Evolutionary conservation across 2,888 invertebrate species (phyloP).

Genomic region (Urechis unicinctus): DNA sequence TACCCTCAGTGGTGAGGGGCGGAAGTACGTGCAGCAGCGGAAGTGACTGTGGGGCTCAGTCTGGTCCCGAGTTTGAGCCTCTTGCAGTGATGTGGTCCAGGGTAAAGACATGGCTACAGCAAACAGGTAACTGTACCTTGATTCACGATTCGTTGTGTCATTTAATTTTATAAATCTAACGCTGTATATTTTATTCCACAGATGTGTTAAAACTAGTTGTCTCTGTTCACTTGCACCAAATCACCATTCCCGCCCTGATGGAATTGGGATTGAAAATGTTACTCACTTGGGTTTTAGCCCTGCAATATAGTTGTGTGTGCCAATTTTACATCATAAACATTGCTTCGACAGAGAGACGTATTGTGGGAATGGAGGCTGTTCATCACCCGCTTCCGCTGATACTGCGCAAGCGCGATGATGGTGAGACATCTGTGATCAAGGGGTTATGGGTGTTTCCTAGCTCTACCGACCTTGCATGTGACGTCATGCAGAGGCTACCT

Average conservation of each 20-base stretch:
- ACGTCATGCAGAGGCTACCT: too few relatives aligned
- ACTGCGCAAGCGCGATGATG: neutral
- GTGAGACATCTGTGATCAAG: neutral
- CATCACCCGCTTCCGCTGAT: neutral
- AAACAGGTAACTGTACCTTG: neutral
- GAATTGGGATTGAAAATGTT: too few relatives aligned
- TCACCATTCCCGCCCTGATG: too few relatives aligned
- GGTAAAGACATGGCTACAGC: neutral
- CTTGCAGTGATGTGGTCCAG: neutral
- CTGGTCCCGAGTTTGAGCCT: neutral
- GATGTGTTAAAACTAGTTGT: too few relatives aligned
- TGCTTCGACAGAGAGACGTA: neutral
- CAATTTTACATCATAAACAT: neutral
- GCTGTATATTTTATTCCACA: too few relatives aligned
- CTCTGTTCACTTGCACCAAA: too few relatives aligned
- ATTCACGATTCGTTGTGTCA: too few relatives aligned
- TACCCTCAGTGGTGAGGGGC: conserved; percentile 7
- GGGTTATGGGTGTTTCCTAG: neutral
- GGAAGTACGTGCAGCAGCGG: too few relatives aligned
- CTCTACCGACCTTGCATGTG: too few relatives aligned
- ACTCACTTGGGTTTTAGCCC: too few relatives aligned
- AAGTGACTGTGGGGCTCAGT: neutral
- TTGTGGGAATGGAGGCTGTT: neutral
- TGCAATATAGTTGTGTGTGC: too few relatives aligned
- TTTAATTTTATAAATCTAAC: too few relatives aligned